phyloP scores from a whole-genome alignment of 2,113 vertebrate genomes.

The Meleagris gallopavo region DNA sequence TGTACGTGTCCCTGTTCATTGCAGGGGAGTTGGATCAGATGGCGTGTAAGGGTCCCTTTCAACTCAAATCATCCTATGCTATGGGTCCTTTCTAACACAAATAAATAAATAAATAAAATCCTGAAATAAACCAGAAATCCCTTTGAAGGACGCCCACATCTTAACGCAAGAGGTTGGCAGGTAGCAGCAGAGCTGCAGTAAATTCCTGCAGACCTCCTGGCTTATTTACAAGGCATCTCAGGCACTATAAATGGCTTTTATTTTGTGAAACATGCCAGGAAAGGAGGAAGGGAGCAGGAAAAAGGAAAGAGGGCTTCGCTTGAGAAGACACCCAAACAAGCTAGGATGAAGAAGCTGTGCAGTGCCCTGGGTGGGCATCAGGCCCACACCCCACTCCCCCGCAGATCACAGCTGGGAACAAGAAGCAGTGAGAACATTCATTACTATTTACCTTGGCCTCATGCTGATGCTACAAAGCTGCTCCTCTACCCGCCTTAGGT shows the following conservation, averaged over 20 bases:
- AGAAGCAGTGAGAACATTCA: background rate
- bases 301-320: conserved; percentile 31
- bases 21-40: too few relatives aligned
- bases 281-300: background rate
- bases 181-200: background rate
- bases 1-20: too few relatives aligned
- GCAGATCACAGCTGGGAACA: background rate
- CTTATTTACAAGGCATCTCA: background rate
- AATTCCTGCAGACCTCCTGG: background rate
- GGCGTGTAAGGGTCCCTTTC: too few relatives aligned
- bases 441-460: background rate
- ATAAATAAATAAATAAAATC: too few relatives aligned
- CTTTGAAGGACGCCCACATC: background rate
- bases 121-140: background rate
- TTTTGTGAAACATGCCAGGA: background rate
- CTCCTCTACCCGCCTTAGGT: background rate
- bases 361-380: background rate
- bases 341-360: background rate
- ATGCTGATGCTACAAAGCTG: background rate
- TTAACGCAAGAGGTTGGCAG: background rate
- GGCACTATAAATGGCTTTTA: background rate
- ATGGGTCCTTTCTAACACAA: too few relatives aligned
- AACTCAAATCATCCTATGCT: too few relatives aligned
- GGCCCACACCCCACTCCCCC: background rate
- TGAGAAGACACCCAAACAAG: background rate